These are phyloP conservation scores for Allophyes oxyacanthae DNA, from an alignment of 2,888 invertebrate species.

Conservation along the genomic window DNA sequence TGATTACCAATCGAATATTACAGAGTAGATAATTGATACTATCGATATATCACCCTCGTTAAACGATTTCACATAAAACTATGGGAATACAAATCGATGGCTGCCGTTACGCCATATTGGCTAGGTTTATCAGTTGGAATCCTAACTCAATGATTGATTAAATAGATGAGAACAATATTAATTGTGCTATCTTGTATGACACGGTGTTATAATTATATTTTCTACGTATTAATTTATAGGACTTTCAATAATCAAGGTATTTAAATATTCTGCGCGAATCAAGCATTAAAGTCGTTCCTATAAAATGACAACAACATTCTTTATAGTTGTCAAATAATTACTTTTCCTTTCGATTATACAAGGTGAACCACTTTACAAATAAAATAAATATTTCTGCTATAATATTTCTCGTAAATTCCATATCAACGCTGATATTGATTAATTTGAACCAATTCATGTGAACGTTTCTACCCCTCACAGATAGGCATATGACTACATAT, in stretches of 20 bases:
- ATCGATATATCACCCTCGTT: slow-evolving; percentile 83
- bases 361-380: slow-evolving; percentile 1
- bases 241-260: too few species aligned
- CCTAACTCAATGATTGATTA: slow-evolving; percentile 4
- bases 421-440: slow-evolving; percentile 46
- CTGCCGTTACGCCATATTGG: slow-evolving; percentile 48
- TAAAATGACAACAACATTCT: neutral
- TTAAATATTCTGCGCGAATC: too few species aligned
- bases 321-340: neutral
- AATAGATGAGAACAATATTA: slow-evolving; percentile 13
- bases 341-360: too few species aligned
- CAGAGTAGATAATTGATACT: slow-evolving; percentile 80
- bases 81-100: slow-evolving; percentile 61
- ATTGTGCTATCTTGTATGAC: neutral
- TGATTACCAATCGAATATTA: slow-evolving; percentile 63
- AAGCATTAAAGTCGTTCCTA: neutral
- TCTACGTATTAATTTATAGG: too few species aligned
- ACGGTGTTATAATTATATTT: too few species aligned
- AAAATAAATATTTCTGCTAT: neutral
- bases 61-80: slow-evolving; percentile 80
- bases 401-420: neutral
- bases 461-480: slow-evolving; percentile 54
- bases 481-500: slow-evolving; percentile 50
- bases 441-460: slow-evolving; percentile 58
- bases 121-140: slow-evolving; percentile 4